Evolutionary conservation across 92 coral and sea anemone species (phyloP), one percentile per base, ranked within the genome.

Genomic region (Bergia sp.): DNA sequence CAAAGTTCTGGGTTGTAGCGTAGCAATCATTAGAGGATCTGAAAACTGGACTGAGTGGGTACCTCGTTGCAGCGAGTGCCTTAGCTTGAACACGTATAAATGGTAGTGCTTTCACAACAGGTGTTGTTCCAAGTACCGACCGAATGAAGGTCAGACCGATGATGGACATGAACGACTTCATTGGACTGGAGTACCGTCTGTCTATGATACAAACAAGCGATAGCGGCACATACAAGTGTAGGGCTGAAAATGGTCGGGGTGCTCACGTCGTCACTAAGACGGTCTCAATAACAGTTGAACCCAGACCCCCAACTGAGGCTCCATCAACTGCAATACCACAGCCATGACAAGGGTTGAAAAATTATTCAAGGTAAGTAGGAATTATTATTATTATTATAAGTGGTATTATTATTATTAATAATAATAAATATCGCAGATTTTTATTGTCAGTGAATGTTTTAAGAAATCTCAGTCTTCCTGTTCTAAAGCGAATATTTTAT

Each of bases 221-320:
- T 37, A 84, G 87, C 29, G 87, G 87, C 66, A 84, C 66, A 1
- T 84, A 84, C n/a, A 67, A 84, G 65, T 84, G 87, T 36, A 84
- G 15, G 79, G 87, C 66, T 55, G 67, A 43, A 45, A 84, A 84
- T 72, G 79, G 79, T 3, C 3, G 39, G n/a, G 77, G 77, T 3
- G 78, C 42, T 44, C 44, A 71, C 79, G 79, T 84, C 65, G 36
- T 16, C 3, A 84, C 87, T 21, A 84, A 37, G 67, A 57, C 58
- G 37, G 87, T 71, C 75, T 3, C 61, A 8, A 37, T 84, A 36
- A 53, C 11, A 20, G 87, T 84, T 7, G 21, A 13, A 38, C 11
- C 87, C 5, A 84, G 66, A 11, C 87, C 87, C 36, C 44, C 64
- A 69, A 71, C 87, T 37, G 66, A 29, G 65, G 78, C 87, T 84